A percentile compares a stretch with the other conserved stretches of the same genome.
These are phyloP conservation scores for Halcyon leucocephala DNA, from an alignment of 2,797 vertebrate genomes.

Conservation along the genomic window DNA sequence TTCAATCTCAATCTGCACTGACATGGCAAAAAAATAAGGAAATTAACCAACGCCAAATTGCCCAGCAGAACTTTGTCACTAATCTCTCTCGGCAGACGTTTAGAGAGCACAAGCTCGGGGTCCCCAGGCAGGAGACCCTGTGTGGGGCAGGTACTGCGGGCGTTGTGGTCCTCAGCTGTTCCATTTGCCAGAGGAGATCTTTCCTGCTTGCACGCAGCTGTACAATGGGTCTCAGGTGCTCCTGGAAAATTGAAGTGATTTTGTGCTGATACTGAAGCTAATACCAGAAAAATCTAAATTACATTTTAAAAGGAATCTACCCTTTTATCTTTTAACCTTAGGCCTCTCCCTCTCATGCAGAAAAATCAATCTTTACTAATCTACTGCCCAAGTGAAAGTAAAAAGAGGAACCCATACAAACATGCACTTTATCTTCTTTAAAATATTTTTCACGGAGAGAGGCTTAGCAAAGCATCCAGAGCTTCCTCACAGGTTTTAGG, in stretches of 20 bases:
- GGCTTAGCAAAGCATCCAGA: background rate
- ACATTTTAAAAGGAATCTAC: conserved; percentile 77
- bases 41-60: background rate
- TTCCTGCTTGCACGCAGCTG: background rate
- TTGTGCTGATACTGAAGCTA: conserved; percentile 66
- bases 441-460: conserved; percentile 45
- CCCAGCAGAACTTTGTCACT: background rate
- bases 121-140: background rate
- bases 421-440: conserved; percentile 63
- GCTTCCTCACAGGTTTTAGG: background rate
- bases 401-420: conserved; percentile 60
- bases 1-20: background rate
- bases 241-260: conserved; percentile 64
- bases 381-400: conserved; percentile 73
- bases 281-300: conserved; percentile 75
- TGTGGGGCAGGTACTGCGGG: background rate
- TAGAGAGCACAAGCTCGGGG: fast-evolving
- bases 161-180: background rate
- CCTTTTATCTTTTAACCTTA: conserved; percentile 82
- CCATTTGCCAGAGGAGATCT: background rate
- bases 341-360: conserved; percentile 74
- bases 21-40: background rate
- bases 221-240: conserved; percentile 52
- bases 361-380: conserved; percentile 82
- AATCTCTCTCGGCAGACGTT: background rate